Base-by-base conservation (phyloP, 2,113 vertebrate species). In the Protomyctophum bolini region DNA sequence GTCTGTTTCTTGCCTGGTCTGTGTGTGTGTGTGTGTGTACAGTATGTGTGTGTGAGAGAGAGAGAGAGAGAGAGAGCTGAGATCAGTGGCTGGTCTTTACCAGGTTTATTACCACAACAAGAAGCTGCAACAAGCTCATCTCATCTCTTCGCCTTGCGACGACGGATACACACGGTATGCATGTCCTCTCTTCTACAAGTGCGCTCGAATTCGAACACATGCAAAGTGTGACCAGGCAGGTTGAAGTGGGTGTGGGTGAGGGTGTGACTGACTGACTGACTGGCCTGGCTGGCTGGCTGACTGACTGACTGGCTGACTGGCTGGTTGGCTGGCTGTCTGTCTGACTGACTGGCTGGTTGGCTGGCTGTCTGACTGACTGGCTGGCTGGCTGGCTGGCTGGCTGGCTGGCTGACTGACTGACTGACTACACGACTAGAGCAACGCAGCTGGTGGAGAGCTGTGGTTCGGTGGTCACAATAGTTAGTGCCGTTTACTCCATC, bases 81-180 rank as follows among this genome's bases (percentile, higher is more conserved):
- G 81, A 84, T 79, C 73, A 62, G 78, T 70, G 21, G 72, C 78
- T 80, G 58, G 58, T 83, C 64, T 55, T 21, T 68, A 62, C 75
- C 68, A 54, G 62, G 67, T 73, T 84, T 66, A 76, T 59, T 83
- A 63, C 6, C 56, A 73, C 47, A 50, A 72, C 75, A 67, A 65
- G 41, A 55, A 56, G 70, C 77, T 41, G 66, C 59, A 14, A 61
- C 68, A 28, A 65, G 64, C 70, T 72, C 84, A 10, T 67, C 70
- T 72, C 84, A 10, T 67, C 69, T 82, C 73, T 47, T 62, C 55
- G 33, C 33, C 33, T 41, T 41, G 4, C 60, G 14, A 1, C 62
- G 45, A 65, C 21, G 21, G 21, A 21, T 21, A 21, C 70, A 71
- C 63, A 73, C 54, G 72, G 75, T 86, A 82, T 33, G 70, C 68